A percentile compares a stretch with the other conserved stretches of the same genome.
Evolutionary conservation across 2,797 vertebrate species (phyloP).

Genomic region (Bryconaethiops microstoma): DNA sequence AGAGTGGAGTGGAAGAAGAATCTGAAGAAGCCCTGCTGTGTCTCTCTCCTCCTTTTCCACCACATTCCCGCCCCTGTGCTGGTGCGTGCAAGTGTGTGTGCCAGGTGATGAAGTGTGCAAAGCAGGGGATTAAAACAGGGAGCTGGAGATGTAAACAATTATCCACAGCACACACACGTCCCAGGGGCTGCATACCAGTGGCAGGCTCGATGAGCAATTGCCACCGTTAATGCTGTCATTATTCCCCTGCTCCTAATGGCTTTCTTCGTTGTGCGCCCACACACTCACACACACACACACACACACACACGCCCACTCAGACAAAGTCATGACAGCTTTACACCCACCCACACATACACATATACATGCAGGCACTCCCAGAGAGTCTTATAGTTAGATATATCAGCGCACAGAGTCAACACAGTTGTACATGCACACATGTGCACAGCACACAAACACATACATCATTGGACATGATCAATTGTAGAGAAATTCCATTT

Average conservation of each 20-base stretch:
- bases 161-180: constrained; percentile 53
- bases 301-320: constrained; percentile 25
- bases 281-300: constrained; percentile 28
- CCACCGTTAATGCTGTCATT: constrained; percentile 59
- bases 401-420: constrained; percentile 9
- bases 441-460: constrained; percentile 25
- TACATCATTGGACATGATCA: constrained; percentile 34
- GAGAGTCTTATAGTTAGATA: not conserved
- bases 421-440: constrained; percentile 19
- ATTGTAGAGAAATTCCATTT: constrained; percentile 36
- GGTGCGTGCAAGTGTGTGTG: not conserved
- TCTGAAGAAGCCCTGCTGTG: not conserved
- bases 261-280: constrained; percentile 44
- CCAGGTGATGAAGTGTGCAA: constrained; percentile 59
- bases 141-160: constrained; percentile 61
- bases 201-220: constrained; percentile 57
- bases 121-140: constrained; percentile 59
- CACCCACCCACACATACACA: constrained; percentile 19
- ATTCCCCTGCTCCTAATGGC: constrained; percentile 59
- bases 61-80: not conserved
- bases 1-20: not conserved
- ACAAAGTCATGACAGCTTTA: constrained; percentile 11
- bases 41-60: not conserved
- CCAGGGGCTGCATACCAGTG: constrained; percentile 51
- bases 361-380: not conserved